Evolutionary conservation across 2,888 invertebrate species (phyloP).

Genomic region (Orthonychiurus folsomi): DNA sequence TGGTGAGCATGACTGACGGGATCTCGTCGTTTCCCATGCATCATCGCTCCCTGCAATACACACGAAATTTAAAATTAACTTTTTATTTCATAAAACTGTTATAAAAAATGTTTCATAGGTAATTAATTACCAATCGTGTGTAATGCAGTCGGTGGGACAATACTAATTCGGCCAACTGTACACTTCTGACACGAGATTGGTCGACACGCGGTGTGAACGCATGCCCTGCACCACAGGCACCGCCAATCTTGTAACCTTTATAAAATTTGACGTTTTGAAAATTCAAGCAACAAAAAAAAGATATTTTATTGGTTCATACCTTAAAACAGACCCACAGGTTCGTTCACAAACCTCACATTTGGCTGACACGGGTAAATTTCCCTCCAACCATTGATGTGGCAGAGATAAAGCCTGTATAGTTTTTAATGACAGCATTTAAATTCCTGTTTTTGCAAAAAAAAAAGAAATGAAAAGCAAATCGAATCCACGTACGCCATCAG

Average conservation of each 20-base stretch:
- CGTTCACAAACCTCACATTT: slow-evolving; percentile 89
- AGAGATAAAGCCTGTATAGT: slow-evolving; percentile 72
- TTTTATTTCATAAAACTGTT: no score
- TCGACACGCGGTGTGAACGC: slow-evolving; percentile 84
- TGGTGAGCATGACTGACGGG: slow-evolving; percentile 58
- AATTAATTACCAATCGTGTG: slow-evolving; percentile 70
- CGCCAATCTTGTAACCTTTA: slow-evolving; percentile 83
- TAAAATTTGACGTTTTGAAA: neutral
- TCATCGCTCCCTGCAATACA: slow-evolving; percentile 63
- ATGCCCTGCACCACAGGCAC: slow-evolving; percentile 89
- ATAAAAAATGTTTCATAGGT: no score
- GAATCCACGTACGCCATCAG: slow-evolving; percentile 62
- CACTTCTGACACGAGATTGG: slow-evolving; percentile 69
- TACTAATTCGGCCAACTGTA: slow-evolving; percentile 80
- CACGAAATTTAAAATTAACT: slow-evolving; percentile 3
- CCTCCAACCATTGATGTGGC: slow-evolving; percentile 98
- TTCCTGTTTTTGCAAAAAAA: neutral
- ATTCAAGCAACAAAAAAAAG: slow-evolving; percentile 9
- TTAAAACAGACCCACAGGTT: slow-evolving; percentile 89
- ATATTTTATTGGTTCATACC: slow-evolving; percentile 48
- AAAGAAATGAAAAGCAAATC: neutral
- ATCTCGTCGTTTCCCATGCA: slow-evolving; percentile 77
- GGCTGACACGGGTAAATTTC: slow-evolving; percentile 88
- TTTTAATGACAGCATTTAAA: no score
- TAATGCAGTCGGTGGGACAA: slow-evolving; percentile 87